Conservation (phyloP, 1,140 invertebrate genomes). For the Philotrypesis tridentata region DNA sequence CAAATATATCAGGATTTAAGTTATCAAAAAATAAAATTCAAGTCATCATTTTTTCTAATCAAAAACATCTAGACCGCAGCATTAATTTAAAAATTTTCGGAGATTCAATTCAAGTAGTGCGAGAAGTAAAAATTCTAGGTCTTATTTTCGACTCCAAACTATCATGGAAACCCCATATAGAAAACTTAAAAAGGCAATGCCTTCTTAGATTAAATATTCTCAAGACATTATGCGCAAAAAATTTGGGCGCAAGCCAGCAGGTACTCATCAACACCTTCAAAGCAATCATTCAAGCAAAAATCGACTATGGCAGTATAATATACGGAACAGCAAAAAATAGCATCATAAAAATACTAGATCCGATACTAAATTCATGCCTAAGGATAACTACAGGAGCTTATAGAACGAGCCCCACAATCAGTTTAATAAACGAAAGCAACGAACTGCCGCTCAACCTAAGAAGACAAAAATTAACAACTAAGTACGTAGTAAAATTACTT, state of each 20-base stretch:
- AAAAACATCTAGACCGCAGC: neutral
- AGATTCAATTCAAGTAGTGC: neutral
- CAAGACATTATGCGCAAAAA: neutral
- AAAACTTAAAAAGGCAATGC: neutral
- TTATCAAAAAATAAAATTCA: slow-evolving; percentile 3
- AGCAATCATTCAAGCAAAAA: slow-evolving; percentile 4
- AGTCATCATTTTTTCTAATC: neutral
- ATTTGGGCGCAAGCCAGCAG: neutral
- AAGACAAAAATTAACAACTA: neutral
- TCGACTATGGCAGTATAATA: neutral
- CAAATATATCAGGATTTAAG: slow-evolving; percentile 1
- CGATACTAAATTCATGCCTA: neutral
- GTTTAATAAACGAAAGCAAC: neutral
- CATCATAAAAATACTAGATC: neutral
- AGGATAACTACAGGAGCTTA: neutral
- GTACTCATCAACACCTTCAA: neutral
- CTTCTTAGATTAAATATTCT: neutral
- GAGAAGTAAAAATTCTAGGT: neutral
- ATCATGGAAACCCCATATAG: neutral
- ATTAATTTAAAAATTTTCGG: neutral
- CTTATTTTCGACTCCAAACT: slow-evolving; percentile 5
- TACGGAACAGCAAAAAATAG: neutral
- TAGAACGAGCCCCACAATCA: neutral
- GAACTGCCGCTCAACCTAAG: slow-evolving; percentile 46
- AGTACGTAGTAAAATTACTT: neutral